A percentile compares a stretch with the other conserved stretches of the same genome.
Evolutionary conservation across 2,888 invertebrate species (phyloP).

Genomic region (Mayetiola destructor): DNA sequence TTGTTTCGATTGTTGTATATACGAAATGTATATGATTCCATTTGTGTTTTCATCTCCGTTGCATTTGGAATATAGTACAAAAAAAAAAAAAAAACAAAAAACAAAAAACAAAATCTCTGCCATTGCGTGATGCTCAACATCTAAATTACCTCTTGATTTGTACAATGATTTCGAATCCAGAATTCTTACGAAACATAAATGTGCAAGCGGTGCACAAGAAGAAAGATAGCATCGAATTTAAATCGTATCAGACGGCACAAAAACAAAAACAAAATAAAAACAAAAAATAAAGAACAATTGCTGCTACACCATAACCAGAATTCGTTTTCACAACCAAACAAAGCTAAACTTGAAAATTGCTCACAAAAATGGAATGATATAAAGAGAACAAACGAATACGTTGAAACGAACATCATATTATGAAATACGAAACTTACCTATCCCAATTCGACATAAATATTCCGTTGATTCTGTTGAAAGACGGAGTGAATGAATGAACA

Average conservation of each 20-base stretch:
- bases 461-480: too few species aligned
- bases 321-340: background rate
- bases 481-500: too few species aligned
- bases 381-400: background rate
- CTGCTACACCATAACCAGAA: background rate
- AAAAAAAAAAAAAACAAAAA: background rate
- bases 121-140: conserved; percentile 8
- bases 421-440: conserved; percentile 12
- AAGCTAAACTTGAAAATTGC: background rate
- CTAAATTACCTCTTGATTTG: background rate
- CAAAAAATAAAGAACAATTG: background rate
- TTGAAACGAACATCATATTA: conserved; percentile 1
- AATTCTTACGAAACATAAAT: background rate
- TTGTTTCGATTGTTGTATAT: too few species aligned
- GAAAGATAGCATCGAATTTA: background rate
- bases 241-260: too few species aligned
- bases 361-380: background rate
- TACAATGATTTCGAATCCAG: background rate
- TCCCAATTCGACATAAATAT: background rate
- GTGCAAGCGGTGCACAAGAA: background rate
- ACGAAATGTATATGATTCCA: background rate
- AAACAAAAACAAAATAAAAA: background rate
- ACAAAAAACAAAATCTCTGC: background rate
- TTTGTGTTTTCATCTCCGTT: background rate
- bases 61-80: background rate